These are phyloP conservation scores for Montipora capricornis DNA, from an alignment of 64 coral and sea anemone genomes.

Conservation along the genomic window DNA sequence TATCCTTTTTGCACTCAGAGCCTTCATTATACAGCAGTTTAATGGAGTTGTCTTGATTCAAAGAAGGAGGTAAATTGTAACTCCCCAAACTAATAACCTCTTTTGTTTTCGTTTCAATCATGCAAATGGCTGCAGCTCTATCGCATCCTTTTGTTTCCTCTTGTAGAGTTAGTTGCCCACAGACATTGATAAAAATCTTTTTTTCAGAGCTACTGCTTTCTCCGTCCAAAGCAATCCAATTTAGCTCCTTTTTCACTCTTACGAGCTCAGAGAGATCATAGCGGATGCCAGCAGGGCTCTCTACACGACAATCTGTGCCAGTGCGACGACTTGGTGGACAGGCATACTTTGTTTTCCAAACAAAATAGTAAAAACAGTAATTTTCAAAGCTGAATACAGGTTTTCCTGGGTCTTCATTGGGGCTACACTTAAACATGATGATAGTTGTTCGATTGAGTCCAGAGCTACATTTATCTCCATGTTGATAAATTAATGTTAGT, in stretches of 20 bases:
- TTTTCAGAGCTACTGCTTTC: conserved; percentile 69
- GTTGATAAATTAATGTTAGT: conserved; percentile 64
- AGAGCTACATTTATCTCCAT: conserved; percentile 60
- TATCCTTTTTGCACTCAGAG: conserved; percentile 70
- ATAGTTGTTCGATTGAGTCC: conserved; percentile 73
- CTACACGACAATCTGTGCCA: conserved; percentile 75
- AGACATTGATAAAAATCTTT: conserved; percentile 82
- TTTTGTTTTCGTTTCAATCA: conserved; percentile 58
- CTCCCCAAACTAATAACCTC: conserved; percentile 56
- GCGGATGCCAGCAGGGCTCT: conserved; percentile 43
- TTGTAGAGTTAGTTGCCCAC: conserved; percentile 60
- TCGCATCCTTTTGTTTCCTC: conserved; percentile 63
- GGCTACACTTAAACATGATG: conserved; percentile 77
- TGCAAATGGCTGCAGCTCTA: conserved; percentile 57
- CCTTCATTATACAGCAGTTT: conserved; percentile 70
- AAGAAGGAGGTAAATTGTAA: conserved; percentile 46
- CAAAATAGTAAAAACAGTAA: conserved; percentile 87
- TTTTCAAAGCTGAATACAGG: conserved; percentile 73
- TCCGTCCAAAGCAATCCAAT: conserved; percentile 92
- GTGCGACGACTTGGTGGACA: conserved; percentile 86
- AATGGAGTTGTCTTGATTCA: conserved; percentile 82
- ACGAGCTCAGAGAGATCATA: conserved; percentile 90
- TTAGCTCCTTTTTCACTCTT: conserved; percentile 37
- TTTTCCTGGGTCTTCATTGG: conserved; percentile 28
- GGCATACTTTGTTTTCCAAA: conserved; percentile 87